These are phyloP conservation scores for Hyles lineata DNA, from an alignment of 2,888 invertebrate species.

Conservation along the genomic window DNA sequence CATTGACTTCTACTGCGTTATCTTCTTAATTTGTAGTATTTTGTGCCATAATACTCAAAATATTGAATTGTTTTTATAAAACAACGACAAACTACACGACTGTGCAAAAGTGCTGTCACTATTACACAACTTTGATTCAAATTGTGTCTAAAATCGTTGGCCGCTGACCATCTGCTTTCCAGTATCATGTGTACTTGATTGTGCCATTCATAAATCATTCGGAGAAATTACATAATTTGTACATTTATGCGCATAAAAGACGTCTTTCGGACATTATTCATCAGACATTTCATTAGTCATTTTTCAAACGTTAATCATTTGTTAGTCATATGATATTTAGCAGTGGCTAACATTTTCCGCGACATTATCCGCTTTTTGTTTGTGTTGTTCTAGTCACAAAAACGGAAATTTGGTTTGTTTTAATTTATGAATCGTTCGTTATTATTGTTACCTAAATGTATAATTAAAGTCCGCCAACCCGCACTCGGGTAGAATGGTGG, in stretches of 20 bases:
- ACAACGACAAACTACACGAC: neutral
- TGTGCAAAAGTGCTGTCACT: neutral
- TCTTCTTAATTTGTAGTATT: too few relatives aligned
- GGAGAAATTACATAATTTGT: constrained; percentile 8
- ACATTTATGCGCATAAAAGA: constrained; percentile 1
- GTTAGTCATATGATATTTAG: neutral
- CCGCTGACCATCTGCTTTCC: constrained; percentile 6
- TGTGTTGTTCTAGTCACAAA: neutral
- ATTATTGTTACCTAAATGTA: too few relatives aligned
- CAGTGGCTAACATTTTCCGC: neutral
- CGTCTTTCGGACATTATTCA: neutral
- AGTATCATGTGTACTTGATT: neutral
- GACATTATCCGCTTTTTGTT: neutral
- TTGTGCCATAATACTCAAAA: too few relatives aligned
- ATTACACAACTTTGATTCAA: neutral
- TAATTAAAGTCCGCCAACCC: too few relatives aligned
- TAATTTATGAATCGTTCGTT: too few relatives aligned
- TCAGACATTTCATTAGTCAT: neutral
- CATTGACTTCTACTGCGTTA: too few relatives aligned
- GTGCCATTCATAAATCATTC: neutral
- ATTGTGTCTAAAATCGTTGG: neutral
- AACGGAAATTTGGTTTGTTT: too few relatives aligned
- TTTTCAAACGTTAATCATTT: neutral
- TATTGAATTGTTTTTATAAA: too few relatives aligned
- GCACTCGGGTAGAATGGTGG: too few relatives aligned